Evolutionary conservation across 2,113 vertebrate genomes (phyloP).

Genomic region (Xiphorhynchus elegans): DNA sequence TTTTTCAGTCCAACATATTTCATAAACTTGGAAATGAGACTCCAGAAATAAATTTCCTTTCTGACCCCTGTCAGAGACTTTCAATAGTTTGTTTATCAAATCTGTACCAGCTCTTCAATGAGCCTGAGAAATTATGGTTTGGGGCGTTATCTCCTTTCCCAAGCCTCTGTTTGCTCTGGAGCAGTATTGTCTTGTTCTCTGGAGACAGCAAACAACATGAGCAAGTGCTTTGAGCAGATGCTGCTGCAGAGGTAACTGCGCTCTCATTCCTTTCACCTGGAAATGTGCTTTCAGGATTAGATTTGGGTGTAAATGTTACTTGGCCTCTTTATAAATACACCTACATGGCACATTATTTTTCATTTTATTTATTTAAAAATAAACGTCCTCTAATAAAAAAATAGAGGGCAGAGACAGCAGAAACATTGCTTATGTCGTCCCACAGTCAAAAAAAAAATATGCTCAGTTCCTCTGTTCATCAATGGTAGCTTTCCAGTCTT

Average conservation of each 20-base stretch:
- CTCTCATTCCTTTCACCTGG: background rate
- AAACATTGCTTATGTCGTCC: background rate
- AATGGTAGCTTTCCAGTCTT: background rate
- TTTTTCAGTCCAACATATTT: background rate
- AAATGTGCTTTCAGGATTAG: constrained; percentile 4
- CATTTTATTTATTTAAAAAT: background rate
- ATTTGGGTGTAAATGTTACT: background rate
- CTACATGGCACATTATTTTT: background rate
- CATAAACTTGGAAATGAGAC: background rate
- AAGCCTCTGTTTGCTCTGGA: background rate
- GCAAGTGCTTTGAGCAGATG: background rate
- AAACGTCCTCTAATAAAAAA: background rate
- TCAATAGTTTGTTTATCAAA: background rate
- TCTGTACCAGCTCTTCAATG: background rate
- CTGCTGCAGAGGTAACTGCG: background rate
- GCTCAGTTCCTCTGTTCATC: background rate
- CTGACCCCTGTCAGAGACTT: background rate
- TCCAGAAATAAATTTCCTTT: background rate
- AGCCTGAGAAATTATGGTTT: background rate
- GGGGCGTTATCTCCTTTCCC: background rate
- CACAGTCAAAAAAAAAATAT: background rate
- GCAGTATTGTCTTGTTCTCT: background rate
- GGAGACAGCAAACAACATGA: background rate
- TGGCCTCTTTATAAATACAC: background rate
- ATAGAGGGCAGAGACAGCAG: background rate